phyloP scores from a whole-genome alignment of 2,113 vertebrate species.

The Hypomesus transpacificus region DNA sequence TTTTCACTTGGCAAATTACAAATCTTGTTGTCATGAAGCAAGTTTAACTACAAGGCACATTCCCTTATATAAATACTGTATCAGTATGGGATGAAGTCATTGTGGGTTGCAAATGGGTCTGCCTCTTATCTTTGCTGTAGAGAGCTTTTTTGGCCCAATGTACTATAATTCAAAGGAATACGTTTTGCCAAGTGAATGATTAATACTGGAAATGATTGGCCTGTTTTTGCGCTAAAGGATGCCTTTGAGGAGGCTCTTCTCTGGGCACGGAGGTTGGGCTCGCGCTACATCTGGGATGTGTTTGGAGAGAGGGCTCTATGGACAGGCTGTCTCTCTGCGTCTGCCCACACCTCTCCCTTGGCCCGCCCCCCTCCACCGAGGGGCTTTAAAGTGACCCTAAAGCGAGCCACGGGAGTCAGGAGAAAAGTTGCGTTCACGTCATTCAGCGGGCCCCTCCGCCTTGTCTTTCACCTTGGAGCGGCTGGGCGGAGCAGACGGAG shows the following conservation, averaged over 20 bases:
- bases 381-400: neutral
- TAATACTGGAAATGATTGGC: constrained; percentile 39
- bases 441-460: neutral
- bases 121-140: too few relatives aligned
- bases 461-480: constrained; percentile 14
- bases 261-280: neutral
- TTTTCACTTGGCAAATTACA: constrained; percentile 36
- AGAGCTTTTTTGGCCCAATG: too few relatives aligned
- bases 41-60: constrained; percentile 18
- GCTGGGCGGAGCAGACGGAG: neutral
- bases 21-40: too few relatives aligned
- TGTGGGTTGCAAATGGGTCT: too few relatives aligned
- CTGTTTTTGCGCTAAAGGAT: too few relatives aligned
- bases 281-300: neutral
- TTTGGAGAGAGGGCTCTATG: neutral
- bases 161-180: constrained; percentile 9
- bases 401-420: neutral
- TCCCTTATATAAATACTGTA: too few relatives aligned
- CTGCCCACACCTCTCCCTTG: constrained; percentile 8
- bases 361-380: neutral
- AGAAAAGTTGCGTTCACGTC: neutral
- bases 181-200: constrained; percentile 27
- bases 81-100: too few relatives aligned
- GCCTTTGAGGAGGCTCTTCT: constrained; percentile 8
- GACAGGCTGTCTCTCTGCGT: too few relatives aligned